Evolutionary conservation across 2,797 vertebrate genomes (phyloP), one percentile per base, ranked within the genome.

Genomic region (Sylvia borin): DNA sequence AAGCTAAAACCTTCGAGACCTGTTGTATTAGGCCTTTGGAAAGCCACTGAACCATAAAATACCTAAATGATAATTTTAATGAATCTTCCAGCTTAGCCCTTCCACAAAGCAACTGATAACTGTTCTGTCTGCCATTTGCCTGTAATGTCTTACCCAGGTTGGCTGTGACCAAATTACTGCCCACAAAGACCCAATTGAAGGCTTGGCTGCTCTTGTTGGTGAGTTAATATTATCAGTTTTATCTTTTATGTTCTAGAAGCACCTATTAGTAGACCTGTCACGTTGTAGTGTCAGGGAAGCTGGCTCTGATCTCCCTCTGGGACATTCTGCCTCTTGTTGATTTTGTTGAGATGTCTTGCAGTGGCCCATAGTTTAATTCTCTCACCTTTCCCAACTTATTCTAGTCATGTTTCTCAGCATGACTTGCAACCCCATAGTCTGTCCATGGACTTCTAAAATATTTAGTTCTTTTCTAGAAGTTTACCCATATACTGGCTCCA

Each of bases 141-240:
- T 70, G 26, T 70, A 29, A 58, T 72, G 29, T 95, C 75, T 92
- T 77, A 80, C 86, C 9, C 92, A 99, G 99, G 98, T 99, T 7
- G 98, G 97, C 75, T 99, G 99, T 93, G 97, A 98, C 36, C 97
- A 90, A 64, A 98, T 99, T 97, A 95, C 98, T 86, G 93, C 93
- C 7, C 97, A 97, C 85, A 22, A 81, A 17, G 98, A 98, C 64
- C 96, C 98, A 24, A 72, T 99, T 57, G 32, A 61, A 32, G 99
- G 98, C 62, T 98, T 99, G 64, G 97, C 98, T 73, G 97, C 98
- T 40, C 97, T 99, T 42, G 98, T 98, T 65, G 99, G 99, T 99
- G 96, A 95, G 98, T 97, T 54, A 36, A 36, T 51, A 40, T 7
- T 32, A 40, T n/a, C 43, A 43, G 13, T 67, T 78, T 60, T 19